Base-by-base conservation (phyloP, 2,113 vertebrate genomes). In the Spizaetus ornatus region DNA sequence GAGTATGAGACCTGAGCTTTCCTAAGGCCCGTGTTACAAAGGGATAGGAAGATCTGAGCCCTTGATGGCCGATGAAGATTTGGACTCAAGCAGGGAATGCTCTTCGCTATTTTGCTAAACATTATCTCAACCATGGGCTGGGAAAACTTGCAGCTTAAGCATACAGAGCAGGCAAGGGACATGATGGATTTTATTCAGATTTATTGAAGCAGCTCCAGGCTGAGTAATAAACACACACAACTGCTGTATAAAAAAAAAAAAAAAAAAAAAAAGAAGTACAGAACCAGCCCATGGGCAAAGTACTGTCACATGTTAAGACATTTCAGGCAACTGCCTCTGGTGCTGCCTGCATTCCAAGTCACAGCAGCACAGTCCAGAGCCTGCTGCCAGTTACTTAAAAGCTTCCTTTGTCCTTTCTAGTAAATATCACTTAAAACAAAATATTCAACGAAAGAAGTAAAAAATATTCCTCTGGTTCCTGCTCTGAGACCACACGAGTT, bases 181-280 rank as follows among this genome's bases (percentile, higher is more conserved):
- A 53, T 0, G 0, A 32, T 36, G 65, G 48, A 31, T 91, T 93
- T 92, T 52, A 76, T 76, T 93, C 80, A 56, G 34, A 53, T 97
- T 97, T 97, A 97, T 93, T 97, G 70, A 95, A 94, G 77, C 91
- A 97, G 94, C 96, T 94, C 96, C 96, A 95, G 96, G 83, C 94
- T 91, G 96, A 96, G 65, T 61, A 93, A 91, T 45, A 90, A 95
- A 91, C 91, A 87, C 81, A 90, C 94, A 72, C 83, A 94, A 82
- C 78, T 58, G 66, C 70, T 70, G 53, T 82, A 45, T 78, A 27
- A 26, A 59, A 67, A 86, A 45, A 43, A 20, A 45, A n/a, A 69
- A 72, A 58, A 65, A 47, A 47, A 47, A 52, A 61, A 45, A 43
- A 20, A 45, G 20, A n/a, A 3, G 69, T n/a, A 63, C 72, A 92